These are phyloP conservation scores for Arnoldichthys spilopterus DNA, from an alignment of 2,797 vertebrate genomes.

Conservation along the genomic window DNA sequence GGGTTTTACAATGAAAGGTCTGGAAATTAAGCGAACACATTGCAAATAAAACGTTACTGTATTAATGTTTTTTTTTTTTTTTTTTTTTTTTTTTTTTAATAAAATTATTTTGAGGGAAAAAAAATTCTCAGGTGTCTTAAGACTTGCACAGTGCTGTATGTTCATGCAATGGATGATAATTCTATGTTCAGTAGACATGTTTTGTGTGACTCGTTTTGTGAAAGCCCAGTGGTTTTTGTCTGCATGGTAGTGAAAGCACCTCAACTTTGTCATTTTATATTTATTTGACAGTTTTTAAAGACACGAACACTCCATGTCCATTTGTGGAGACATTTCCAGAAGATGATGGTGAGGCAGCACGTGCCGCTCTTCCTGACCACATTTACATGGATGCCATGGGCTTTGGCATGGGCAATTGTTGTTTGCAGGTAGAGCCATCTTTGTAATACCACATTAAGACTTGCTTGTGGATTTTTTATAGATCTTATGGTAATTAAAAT, in stretches of 20 bases:
- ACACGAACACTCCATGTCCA: constrained; percentile 88
- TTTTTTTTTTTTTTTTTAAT: too few species aligned
- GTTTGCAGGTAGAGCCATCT: constrained; percentile 87
- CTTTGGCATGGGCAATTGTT: constrained; percentile 99
- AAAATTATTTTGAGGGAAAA: too few species aligned
- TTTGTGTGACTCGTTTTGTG: too few species aligned
- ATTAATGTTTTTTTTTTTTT: too few species aligned
- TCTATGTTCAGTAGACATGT: not conserved
- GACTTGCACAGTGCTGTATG: too few species aligned
- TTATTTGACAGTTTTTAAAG: constrained; percentile 87
- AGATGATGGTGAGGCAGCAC: constrained; percentile 87
- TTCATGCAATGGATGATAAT: not conserved
- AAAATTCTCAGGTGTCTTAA: too few species aligned
- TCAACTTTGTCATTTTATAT: not conserved
- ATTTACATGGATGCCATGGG: constrained; percentile 99
- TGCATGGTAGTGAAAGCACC: too few species aligned
- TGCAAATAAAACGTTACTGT: too few species aligned
- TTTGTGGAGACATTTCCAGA: constrained; percentile 90
- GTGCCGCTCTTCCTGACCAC: constrained; percentile 87
- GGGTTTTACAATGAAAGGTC: too few species aligned
- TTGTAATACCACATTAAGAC: not conserved
- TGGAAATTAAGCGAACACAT: too few species aligned
- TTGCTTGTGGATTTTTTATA: not conserved
- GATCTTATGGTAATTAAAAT: not conserved
- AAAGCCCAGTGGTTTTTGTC: too few species aligned